phyloP scores from a whole-genome alignment of 2,113 vertebrate genomes.

The Platysteira castanea region DNA sequence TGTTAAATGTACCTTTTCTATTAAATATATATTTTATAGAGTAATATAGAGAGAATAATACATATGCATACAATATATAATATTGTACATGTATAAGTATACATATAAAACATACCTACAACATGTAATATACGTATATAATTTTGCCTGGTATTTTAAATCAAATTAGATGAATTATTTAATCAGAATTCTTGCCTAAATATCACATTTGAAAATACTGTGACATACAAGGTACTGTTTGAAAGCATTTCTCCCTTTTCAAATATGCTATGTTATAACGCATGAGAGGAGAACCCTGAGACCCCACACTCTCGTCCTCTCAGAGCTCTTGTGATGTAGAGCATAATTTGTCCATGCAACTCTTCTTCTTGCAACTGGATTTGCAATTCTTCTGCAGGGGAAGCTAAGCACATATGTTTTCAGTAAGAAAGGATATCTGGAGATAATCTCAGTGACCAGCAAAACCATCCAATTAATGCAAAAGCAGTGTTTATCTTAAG shows the following conservation, averaged over 20 bases:
- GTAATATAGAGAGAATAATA: neutral
- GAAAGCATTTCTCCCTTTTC: neutral
- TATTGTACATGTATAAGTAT: neutral
- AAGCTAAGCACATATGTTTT: neutral
- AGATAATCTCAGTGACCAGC: neutral
- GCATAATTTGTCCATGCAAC: neutral
- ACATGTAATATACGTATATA: neutral
- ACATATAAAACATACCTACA: neutral
- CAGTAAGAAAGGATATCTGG: neutral
- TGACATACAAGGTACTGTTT: neutral
- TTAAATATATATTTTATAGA: neutral
- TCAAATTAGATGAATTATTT: neutral
- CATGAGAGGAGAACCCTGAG: accelerated
- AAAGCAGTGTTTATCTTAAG: neutral
- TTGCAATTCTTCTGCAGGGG: neutral
- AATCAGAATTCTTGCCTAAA: neutral
- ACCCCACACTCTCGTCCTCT: neutral
- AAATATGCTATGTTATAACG: neutral
- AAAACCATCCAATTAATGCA: neutral
- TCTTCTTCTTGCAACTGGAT: neutral
- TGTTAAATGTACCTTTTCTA: neutral
- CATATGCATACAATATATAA: neutral
- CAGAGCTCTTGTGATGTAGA: neutral
- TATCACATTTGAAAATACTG: neutral
- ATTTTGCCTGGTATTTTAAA: neutral